Evolutionary conservation across 1,140 invertebrate genomes (phyloP).

Genomic region (Berghia stephanieae): DNA sequence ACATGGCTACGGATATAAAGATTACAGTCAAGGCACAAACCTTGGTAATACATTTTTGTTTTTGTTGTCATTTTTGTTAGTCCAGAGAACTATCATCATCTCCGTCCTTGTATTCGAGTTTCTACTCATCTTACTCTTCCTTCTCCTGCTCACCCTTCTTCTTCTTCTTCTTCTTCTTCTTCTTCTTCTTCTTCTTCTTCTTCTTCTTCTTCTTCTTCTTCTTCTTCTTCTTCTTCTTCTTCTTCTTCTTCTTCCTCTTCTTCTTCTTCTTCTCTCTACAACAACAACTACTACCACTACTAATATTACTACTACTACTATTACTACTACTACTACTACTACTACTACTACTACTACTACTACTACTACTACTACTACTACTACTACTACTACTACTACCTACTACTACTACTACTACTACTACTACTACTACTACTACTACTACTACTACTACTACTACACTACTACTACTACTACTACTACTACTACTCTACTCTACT

Average conservation of each 20-base stretch:
- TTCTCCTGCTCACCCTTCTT: neutral
- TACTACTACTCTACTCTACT: too few species aligned
- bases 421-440: neutral
- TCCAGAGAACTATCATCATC: neutral
- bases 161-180: neutral
- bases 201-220: neutral
- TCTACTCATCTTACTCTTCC: neutral
- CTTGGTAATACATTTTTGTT: neutral
- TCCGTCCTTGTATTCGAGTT: neutral
- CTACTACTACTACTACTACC: neutral
- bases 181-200: neutral
- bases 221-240: neutral
- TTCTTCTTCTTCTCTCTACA: neutral
- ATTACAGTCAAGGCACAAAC: neutral
- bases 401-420: neutral
- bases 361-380: neutral
- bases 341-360: neutral
- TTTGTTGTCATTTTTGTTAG: neutral
- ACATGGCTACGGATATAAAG: too few species aligned
- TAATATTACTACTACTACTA: neutral
- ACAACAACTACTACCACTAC: neutral
- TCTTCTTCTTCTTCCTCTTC: neutral
- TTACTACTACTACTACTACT: neutral
- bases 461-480: too few species aligned
- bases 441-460: neutral